Evolutionary conservation across 2,797 vertebrate genomes (phyloP).

Genomic region (Chiloscyllium punctatum): DNA sequence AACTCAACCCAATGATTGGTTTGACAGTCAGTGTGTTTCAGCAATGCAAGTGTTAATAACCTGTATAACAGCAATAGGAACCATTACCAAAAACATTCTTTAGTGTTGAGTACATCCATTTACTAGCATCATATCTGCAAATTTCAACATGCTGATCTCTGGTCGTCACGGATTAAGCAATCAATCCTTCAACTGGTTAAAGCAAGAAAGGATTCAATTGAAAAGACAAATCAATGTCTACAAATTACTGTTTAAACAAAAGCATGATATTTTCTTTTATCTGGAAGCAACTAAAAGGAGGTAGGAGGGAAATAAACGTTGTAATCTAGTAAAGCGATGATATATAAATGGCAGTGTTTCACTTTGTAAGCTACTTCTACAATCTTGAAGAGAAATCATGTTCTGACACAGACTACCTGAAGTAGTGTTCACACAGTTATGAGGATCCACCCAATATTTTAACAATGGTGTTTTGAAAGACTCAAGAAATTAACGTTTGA

Average conservation of each 20-base stretch:
- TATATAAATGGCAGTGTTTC: background rate
- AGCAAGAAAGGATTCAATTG: background rate
- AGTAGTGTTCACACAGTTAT: constrained; percentile 1
- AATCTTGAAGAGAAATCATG: constrained; percentile 5
- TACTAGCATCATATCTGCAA: constrained; percentile 12
- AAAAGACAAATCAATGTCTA: background rate
- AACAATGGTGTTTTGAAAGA: background rate
- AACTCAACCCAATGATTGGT: background rate
- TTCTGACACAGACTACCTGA: background rate
- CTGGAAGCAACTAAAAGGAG: background rate
- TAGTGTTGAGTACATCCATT: background rate
- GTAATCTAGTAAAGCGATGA: background rate
- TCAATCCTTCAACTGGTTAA: background rate
- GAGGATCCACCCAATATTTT: background rate
- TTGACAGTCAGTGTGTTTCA: background rate
- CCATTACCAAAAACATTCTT: constrained; percentile 2
- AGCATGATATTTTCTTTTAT: background rate
- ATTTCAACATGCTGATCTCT: constrained; percentile 25
- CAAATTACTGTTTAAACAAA: constrained; percentile 16
- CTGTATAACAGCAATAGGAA: background rate
- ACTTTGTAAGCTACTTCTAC: background rate
- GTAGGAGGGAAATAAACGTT: background rate
- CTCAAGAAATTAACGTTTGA: background rate
- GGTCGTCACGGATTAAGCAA: background rate
- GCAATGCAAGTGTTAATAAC: constrained; percentile 14